These are phyloP conservation scores for Siphamia tubifer DNA, from an alignment of 2,113 vertebrate species.

Conservation along the genomic window DNA sequence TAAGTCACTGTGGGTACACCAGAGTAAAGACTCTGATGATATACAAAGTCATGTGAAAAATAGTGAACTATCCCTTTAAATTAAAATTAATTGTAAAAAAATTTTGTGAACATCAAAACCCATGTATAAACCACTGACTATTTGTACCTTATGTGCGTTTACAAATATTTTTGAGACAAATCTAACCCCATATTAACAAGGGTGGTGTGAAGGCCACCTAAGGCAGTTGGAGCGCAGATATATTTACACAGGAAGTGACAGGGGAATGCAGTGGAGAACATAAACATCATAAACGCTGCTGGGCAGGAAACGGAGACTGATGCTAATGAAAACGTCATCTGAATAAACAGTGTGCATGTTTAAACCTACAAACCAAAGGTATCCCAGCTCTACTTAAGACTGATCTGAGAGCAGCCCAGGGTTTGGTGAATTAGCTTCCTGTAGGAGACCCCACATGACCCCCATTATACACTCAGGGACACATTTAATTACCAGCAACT, in stretches of 20 bases:
- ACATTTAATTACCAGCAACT: conserved; percentile 77
- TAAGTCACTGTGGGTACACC: too few relatives aligned
- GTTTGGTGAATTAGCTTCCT: conserved; percentile 64
- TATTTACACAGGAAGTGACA: conserved; percentile 1
- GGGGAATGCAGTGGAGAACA: background rate
- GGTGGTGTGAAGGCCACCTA: too few relatives aligned
- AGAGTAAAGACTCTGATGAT: too few relatives aligned
- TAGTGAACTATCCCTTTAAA: too few relatives aligned
- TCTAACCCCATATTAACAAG: too few relatives aligned
- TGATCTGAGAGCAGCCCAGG: background rate
- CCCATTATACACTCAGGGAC: conserved; percentile 73
- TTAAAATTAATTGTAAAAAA: too few relatives aligned
- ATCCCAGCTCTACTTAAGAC: conserved; percentile 37
- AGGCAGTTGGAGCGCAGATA: background rate
- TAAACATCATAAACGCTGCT: background rate
- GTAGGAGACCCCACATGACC: conserved; percentile 62
- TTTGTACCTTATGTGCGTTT: too few relatives aligned
- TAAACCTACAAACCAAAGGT: background rate
- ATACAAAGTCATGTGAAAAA: too few relatives aligned
- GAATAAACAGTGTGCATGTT: background rate
- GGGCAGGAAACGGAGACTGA: background rate
- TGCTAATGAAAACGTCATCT: conserved; percentile 7
- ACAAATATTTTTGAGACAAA: too few relatives aligned
- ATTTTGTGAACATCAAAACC: too few relatives aligned
- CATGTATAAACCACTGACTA: too few relatives aligned